These are phyloP conservation scores for Lepas anatifera DNA, from an alignment of 2,888 invertebrate species.

Conservation along the genomic window DNA sequence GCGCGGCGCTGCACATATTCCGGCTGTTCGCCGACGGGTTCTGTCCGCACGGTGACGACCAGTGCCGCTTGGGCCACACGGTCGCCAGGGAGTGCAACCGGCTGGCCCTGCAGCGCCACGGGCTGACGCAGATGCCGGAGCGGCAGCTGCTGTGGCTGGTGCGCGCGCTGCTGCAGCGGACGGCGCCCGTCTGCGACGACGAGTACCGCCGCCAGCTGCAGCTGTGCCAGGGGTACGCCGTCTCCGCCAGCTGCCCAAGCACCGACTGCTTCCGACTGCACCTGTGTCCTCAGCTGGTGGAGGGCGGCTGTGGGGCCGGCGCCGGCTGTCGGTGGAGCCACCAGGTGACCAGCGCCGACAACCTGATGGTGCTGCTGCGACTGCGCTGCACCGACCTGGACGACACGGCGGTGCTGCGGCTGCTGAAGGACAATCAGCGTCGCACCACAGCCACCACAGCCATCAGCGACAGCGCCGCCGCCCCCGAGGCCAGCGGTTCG, in stretches of 20 bases:
- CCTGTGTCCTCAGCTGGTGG: not conserved
- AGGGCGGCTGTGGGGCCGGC: not conserved
- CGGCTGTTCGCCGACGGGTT: not conserved
- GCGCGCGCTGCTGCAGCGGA: slow-evolving; percentile 14
- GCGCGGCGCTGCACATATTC: not conserved
- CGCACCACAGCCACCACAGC: too few relatives aligned
- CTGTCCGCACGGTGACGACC: not conserved
- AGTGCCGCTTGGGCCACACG: not conserved
- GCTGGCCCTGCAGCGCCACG: slow-evolving; percentile 15
- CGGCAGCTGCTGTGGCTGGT: slow-evolving; percentile 16
- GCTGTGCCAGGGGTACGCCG: not conserved
- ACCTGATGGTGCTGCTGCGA: slow-evolving; percentile 9
- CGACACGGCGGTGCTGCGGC: not conserved
- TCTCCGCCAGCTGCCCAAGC: not conserved
- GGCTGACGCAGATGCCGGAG: slow-evolving; percentile 16
- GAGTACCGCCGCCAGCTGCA: not conserved
- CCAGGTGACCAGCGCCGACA: not conserved
- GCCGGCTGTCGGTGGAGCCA: not conserved
- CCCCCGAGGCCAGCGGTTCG: too few relatives aligned
- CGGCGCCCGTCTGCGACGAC: not conserved
- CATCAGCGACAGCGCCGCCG: too few relatives aligned
- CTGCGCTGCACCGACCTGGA: not conserved
- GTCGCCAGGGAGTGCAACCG: not conserved
- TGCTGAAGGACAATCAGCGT: too few relatives aligned
- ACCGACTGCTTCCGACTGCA: not conserved